These are phyloP conservation scores for Anisognathus igniventris DNA, from an alignment of 2,797 vertebrate species.

Conservation along the genomic window DNA sequence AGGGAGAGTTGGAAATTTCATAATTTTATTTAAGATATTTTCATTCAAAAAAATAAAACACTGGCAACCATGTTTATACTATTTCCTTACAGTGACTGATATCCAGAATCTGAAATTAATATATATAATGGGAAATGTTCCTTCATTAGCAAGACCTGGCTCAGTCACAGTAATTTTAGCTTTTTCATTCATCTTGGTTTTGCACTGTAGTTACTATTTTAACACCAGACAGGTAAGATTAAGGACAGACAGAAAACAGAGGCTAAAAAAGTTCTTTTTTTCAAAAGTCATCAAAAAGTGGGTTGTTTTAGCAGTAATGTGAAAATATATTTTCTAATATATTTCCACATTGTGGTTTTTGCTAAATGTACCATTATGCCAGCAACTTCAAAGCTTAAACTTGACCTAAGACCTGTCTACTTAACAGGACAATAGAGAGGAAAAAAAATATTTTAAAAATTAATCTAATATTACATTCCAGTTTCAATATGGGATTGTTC, in stretches of 20 bases:
- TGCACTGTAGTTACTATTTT: not conserved
- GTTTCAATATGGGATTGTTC: not conserved
- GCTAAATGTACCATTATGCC: not conserved
- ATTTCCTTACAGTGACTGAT: not conserved
- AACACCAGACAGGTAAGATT: not conserved
- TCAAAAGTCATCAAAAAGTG: not conserved
- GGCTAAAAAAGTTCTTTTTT: not conserved
- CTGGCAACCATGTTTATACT: not conserved
- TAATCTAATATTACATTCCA: not conserved
- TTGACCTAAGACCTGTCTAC: not conserved
- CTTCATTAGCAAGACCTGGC: not conserved
- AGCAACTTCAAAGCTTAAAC: not conserved
- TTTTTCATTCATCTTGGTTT: not conserved
- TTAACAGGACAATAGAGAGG: not conserved
- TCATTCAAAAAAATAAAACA: not conserved
- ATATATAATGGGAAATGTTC: not conserved
- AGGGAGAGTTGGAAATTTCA: not conserved
- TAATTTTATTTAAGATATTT: constrained; percentile 15
- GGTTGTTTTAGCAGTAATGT: not conserved
- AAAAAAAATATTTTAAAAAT: not conserved
- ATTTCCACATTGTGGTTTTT: not conserved
- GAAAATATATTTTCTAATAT: not conserved
- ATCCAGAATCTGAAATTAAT: not conserved
- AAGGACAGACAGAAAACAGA: not conserved
- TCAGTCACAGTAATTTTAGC: not conserved